Base-by-base conservation (phyloP, 2,888 invertebrate species). In the Acholoe squamosa region DNA sequence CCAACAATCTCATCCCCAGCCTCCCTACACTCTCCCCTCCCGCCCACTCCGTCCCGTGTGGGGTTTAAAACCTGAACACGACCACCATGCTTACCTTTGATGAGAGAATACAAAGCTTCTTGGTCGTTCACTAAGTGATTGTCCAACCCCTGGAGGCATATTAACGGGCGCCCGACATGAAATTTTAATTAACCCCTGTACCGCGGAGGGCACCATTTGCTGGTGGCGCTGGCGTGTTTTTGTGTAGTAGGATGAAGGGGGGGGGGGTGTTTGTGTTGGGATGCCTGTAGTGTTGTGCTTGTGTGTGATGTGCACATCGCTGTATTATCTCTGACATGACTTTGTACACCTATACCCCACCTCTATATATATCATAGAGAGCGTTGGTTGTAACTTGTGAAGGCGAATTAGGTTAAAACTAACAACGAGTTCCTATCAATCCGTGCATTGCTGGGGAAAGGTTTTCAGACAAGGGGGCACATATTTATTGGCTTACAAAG, bases 21-120 rank as follows among this genome's bases (percentile, higher is more conserved):
- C 77, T 34, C 31, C 5, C n/a, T n/a, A n/a, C 31, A 76, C 14
- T 10, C 10, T 25, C 76, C 10, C 10, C 77, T 31, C 77, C 84
- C 43, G 10, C n/a, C 84, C 84, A 5, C 33, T 12, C 84, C 14
- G 16, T 51, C 84, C 22, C 84, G 43, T 34, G n/a, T 12, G 84
- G 84, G n/a, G 16, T 51, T 84, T 34, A 22, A 84, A 84, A 84
- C 16, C 84, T 34, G 10, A 34, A 34, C 61, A 19, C 61, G 61
- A 3, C 22, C 61, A 19, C 19, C 10, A 19, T 43, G 22, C 43
- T 84, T 43, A 14, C 33, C 51, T 22, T 22, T 33, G 43, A 34
- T 84, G 12, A 84, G n/a, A 51, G 43, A 84, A 84, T 84, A 84
- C 84, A 84, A 84, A 51, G 84, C 84, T 33, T 84, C 84, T 84